Evolutionary conservation across 2,113 vertebrate genomes (phyloP).

Genomic region (Tragulus kanchil): DNA sequence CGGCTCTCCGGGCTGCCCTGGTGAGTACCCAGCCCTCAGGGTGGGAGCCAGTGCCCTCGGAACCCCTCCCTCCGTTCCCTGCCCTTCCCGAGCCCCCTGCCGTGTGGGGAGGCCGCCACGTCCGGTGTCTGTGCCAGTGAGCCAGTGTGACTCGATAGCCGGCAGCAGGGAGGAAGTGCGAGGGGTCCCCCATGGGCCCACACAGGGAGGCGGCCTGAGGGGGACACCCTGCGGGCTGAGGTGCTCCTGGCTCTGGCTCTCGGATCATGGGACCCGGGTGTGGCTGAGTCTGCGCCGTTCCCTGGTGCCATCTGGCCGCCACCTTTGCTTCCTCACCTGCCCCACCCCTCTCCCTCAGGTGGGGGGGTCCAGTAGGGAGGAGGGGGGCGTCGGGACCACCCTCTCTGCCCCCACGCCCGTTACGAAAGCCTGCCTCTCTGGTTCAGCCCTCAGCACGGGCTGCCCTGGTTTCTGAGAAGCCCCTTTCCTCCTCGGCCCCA

Average conservation of each 20-base stretch:
- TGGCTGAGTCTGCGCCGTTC: background rate
- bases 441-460: background rate
- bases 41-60: background rate
- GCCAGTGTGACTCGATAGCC: background rate
- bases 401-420: background rate
- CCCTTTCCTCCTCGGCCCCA: background rate
- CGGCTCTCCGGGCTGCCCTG: rapidly evolving
- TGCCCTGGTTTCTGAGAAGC: background rate
- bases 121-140: background rate
- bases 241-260: background rate
- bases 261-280: rapidly evolving
- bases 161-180: background rate
- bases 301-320: too few species aligned
- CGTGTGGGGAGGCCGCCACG: background rate
- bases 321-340: too few species aligned
- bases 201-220: background rate
- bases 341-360: rapidly evolving
- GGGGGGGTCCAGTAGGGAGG: background rate
- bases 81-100: rapidly evolving
- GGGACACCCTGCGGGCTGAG: too few species aligned
- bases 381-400: background rate
- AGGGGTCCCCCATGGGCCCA: background rate
- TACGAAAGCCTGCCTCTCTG: background rate
- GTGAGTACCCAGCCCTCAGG: background rate
- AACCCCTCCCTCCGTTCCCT: background rate